Base-by-base conservation (phyloP, 2,113 vertebrate species). In the Lampris megalopsis region DNA sequence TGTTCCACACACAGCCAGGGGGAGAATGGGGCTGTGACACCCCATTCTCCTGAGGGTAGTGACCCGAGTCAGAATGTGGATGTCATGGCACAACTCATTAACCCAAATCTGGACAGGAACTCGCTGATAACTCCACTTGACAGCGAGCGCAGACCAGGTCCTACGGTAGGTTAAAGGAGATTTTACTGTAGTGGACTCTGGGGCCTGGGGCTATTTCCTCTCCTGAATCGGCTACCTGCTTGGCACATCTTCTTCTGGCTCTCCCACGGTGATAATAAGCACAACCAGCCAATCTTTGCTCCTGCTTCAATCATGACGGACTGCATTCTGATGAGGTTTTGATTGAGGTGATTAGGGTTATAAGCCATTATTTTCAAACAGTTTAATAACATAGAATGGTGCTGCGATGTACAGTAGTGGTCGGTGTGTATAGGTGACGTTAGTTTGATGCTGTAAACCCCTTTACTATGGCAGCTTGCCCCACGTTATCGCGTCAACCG, bases 141-240 rank as follows among this genome's bases (percentile, higher is more conserved):
- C 73, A 72, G 24, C 80, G 65, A 87, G 84, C 81, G 40, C 71
- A 63, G 63, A 77, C 58, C 58, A 79, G 69, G 74, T 67, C 41
- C 56, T 52, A 52, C 75, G 91, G 91, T 92, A 94, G 75, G 86
- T 94, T 76, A 80, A 60, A 84, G 59, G 83, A 58, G 73, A 84
- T n/a, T 42, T 63, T 63, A 59, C 72, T 72, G 54, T 60, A 72
- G 50, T 11, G 61, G 11, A 24, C 24, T 24, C 38, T 6, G 49
- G 47, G 37, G 13, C 36, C 56, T 58, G 47, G 49, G 61, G 49
- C 13, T 40, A 40, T 41, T 73, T 41, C 6, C 53, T 63, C 66
- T 78, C 13, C 72, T 54, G 5, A 83, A 37, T 67, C 64, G 71
- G 41, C 54, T 52, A 48, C 66, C 73, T 82, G 73, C 71, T 69